A percentile compares a stretch with the other conserved stretches of the same genome.
phyloP scores from a whole-genome alignment of 2,797 vertebrate genomes.

The Adelosebastes latens region DNA sequence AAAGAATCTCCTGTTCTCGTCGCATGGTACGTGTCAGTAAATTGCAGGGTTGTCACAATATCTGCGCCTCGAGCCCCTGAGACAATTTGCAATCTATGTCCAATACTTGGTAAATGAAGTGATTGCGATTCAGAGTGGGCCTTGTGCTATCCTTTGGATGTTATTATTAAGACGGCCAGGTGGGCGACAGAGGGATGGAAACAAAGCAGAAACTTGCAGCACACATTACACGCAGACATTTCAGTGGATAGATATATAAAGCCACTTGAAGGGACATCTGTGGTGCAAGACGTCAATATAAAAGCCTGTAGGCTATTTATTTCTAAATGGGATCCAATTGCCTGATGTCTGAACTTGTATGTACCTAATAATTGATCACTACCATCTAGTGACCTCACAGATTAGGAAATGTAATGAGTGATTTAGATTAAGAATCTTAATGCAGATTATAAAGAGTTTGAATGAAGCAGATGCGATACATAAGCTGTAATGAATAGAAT shows the following conservation, averaged over 20 bases:
- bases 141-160: neutral
- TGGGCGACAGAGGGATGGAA: neutral
- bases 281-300: neutral
- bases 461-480: neutral
- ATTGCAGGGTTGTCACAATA: conserved; percentile 10
- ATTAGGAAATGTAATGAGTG: neutral
- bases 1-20: neutral
- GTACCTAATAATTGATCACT: neutral
- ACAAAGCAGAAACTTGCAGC: neutral
- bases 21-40: neutral
- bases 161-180: neutral
- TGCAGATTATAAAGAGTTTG: neutral
- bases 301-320: neutral
- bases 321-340: neutral
- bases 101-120: conserved; percentile 19
- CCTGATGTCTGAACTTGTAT: neutral
- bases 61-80: neutral
- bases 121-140: conserved; percentile 22
- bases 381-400: neutral
- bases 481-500: neutral
- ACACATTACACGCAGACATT: neutral
- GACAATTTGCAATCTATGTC: conserved; percentile 3
- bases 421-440: neutral
- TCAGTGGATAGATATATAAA: neutral
- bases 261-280: neutral